These are phyloP conservation scores for Epinotia ramella DNA, from an alignment of 2,888 invertebrate species.

Conservation along the genomic window DNA sequence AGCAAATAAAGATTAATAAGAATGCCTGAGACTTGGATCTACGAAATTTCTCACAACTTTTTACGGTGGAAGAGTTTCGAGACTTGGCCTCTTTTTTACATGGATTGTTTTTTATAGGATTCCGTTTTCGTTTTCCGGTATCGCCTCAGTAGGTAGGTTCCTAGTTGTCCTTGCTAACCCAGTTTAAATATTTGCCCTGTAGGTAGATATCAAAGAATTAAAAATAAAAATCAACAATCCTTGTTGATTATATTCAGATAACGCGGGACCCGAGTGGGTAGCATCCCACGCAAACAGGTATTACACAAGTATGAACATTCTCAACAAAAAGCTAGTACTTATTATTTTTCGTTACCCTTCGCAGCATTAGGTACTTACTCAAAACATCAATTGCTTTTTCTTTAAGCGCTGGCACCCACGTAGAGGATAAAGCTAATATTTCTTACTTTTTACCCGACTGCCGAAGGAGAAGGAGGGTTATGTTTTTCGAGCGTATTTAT, in stretches of 20 bases:
- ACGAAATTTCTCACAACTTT: too few species aligned
- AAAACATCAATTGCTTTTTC: background rate
- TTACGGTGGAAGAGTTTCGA: too few species aligned
- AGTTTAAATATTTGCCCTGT: background rate
- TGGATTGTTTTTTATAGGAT: too few species aligned
- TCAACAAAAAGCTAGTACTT: background rate
- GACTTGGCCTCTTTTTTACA: too few species aligned
- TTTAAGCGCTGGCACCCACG: background rate
- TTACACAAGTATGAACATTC: background rate
- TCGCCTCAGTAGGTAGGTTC: too few species aligned
- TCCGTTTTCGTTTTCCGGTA: too few species aligned
- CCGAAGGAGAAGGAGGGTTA: too few species aligned
- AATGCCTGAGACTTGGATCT: too few species aligned
- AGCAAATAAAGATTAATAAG: too few species aligned
- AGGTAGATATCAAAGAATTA: background rate
- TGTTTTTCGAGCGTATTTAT: too few species aligned
- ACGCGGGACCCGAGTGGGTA: background rate
- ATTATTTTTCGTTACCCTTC: slow-evolving; percentile 6
- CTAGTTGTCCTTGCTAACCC: background rate
- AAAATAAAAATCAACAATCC: background rate
- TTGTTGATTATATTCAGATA: background rate
- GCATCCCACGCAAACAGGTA: background rate
- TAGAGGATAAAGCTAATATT: background rate
- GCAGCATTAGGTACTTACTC: background rate
- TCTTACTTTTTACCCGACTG: background rate